Percentiles rank a stretch among this genome's conserved stretches.
phyloP scores from a whole-genome alignment of 2,797 vertebrate genomes.

The Pipistrellus kuhlii region DNA sequence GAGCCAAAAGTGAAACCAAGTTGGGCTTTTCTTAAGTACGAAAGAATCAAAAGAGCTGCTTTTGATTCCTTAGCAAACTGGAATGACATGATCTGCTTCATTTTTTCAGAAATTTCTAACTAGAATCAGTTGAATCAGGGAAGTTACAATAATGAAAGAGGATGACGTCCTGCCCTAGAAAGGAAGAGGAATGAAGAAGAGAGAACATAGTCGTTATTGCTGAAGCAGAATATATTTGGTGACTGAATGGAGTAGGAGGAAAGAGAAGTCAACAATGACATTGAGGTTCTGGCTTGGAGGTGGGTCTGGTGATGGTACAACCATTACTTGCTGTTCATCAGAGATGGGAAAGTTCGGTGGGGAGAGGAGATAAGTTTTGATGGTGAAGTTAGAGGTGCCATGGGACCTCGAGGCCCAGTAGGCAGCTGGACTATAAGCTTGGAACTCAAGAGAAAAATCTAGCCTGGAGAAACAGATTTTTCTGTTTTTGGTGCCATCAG shows the following conservation, averaged over 20 bases:
- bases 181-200: not conserved
- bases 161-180: not conserved
- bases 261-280: not conserved
- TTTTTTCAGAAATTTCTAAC: constrained; percentile 46
- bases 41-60: not conserved
- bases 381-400: not conserved
- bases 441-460: not conserved
- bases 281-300: not conserved
- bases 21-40: not conserved
- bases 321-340: not conserved
- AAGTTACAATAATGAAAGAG: constrained; percentile 11
- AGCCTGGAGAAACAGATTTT: not conserved
- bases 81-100: not conserved
- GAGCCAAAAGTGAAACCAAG: not conserved
- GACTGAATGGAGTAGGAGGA: not conserved
- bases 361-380: not conserved
- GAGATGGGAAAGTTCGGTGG: not conserved
- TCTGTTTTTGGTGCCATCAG: not conserved
- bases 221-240: not conserved
- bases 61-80: not conserved
- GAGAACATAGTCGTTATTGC: not conserved
- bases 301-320: not conserved
- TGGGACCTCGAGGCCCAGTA: not conserved
- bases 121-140: not conserved
- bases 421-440: not conserved